These are phyloP conservation scores for Eufriesea mexicana DNA, from an alignment of 1,140 invertebrate species.

Conservation along the genomic window DNA sequence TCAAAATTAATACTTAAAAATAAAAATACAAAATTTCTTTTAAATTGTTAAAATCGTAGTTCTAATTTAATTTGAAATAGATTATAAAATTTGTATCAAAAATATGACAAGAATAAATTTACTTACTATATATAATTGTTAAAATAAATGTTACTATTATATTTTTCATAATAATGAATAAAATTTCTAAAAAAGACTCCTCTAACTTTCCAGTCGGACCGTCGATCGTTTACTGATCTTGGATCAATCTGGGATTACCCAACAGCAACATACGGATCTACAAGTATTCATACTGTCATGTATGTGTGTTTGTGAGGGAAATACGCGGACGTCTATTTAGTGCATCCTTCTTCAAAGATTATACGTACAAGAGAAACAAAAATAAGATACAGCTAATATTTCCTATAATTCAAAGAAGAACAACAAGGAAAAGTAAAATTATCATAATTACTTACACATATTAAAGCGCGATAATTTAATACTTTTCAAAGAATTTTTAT, in stretches of 20 bases:
- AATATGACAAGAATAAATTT: conserved; percentile 1
- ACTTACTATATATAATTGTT: conserved; percentile 49
- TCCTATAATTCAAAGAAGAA: background rate
- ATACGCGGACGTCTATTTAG: background rate
- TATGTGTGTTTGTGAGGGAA: conserved; percentile 10
- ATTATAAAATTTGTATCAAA: background rate
- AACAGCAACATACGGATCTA: background rate
- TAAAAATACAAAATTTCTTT: background rate
- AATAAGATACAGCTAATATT: background rate
- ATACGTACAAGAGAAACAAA: background rate
- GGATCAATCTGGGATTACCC: conserved; percentile 56
- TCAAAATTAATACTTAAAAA: background rate
- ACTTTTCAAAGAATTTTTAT: background rate
- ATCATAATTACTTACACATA: background rate
- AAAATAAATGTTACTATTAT: conserved; percentile 15
- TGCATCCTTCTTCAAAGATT: background rate
- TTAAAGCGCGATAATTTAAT: background rate
- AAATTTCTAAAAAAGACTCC: background rate
- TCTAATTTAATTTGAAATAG: background rate
- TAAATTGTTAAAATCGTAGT: background rate
- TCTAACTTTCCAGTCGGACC: background rate
- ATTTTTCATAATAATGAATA: conserved; percentile 34
- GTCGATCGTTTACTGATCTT: conserved; percentile 11
- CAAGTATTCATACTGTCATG: background rate
- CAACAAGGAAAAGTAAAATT: background rate